Base-by-base conservation (phyloP, 2,113 vertebrate genomes). In the Myxocyprinus asiaticus region DNA sequence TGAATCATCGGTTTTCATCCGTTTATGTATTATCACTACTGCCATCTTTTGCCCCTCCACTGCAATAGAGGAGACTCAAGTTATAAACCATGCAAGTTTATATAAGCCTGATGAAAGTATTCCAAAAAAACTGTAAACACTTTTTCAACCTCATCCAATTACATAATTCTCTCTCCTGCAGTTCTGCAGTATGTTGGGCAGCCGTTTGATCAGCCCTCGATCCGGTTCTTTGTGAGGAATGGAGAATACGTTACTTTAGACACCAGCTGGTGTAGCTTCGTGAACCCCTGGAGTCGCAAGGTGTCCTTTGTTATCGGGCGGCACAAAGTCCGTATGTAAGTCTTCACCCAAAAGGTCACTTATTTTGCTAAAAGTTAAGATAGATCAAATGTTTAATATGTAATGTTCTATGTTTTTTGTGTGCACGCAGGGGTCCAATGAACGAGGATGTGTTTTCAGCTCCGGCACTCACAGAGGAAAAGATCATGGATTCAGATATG, bases 261-360 rank as follows among this genome's bases (percentile, higher is more conserved):
- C 81, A 97, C 95, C 56, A 99, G 97, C 90, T 99, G 97, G 97
- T 98, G 96, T 82, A 97, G 96, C 88, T 99, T 97, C 67, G 89
- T 98, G 84, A 98, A 97, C 87, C 97, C 97, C 4, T 99, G 96
- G 96, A 98, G 95, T 89, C 90, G 94, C 68, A 98, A 97, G 85
- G 95, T 98, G 77, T 95, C 97, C 2, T 98, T 98, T 84, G 94
- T 99, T 84, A 97, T 99, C 9, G 97, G 97, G 75, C 92, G 95
- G 67, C 97, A 99, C 91, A 96, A 95, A 95, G 97, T 99, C 86
- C 92, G 95, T 83, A 96, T 92, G 97, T 98, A 89, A 95, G 82
- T 78, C 43, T 48, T 12, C 17, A 12, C 15, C 22, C 33, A 11
- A 48, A 59, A 17, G 0, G 5, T 22, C 50, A 47, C 62, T 3